Evolutionary conservation across 2,888 invertebrate species (phyloP), one percentile per base, ranked within the genome.

Genomic region (Nomada fucata): DNA sequence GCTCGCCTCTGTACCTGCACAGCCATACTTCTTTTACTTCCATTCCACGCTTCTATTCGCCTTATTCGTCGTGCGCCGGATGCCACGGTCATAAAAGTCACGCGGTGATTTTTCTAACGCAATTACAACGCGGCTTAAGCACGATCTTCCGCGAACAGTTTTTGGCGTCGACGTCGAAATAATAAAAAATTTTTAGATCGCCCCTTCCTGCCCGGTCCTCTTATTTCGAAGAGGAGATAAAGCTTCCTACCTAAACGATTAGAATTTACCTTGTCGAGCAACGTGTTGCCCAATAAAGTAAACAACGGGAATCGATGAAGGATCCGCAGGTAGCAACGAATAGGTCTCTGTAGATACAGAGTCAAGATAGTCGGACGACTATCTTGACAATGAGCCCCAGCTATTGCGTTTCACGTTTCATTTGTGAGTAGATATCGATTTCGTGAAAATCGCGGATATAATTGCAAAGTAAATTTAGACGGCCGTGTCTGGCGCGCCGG

Each of bases 1-100:
- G 85, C 64, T 84, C 82, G 70, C 79, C 72, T 75, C 74, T 64
- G 50, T 74, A 63, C 53, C 71, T 60, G 59, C 67, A 20, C 82
- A 60, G 52, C 74, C 76, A 76, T 85, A 83, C 81, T 61, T 69
- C 74, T 59, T 72, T 78, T 47, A 13, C 44, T 78, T 68, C 68
- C 63, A 57, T 59, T 63, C 64, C 36, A 29, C 52, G 20, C 20
- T 59, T 47, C n/a, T 13, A 13, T 55, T 9, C 13, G 36, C n/a
- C 11, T 29, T 60, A 29, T 59, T 26, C 47, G 11, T 29, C 36
- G 52, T 50, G 18, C 81, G 69, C 76, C 80, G 63, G 75, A 84
- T 73, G 74, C 71, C 79, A 50, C 68, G 60, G 83, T 81, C 83
- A 47, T 76, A 77, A 85, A 79, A 61, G 26, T 29, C 15, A 60